phyloP scores from a whole-genome alignment of 1,140 invertebrate genomes.

The Physella acuta region DNA sequence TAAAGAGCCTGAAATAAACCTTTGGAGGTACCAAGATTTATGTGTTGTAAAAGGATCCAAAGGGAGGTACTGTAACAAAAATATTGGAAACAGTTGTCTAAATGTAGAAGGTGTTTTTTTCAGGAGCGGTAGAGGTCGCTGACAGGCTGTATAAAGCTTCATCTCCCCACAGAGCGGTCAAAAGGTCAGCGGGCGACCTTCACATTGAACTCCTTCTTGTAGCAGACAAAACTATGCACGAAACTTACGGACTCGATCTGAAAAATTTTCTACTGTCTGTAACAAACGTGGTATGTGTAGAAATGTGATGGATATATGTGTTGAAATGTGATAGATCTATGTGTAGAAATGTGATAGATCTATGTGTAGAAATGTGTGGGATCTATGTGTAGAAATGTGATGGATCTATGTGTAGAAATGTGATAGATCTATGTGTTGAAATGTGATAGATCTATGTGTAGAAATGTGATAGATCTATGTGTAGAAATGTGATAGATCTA shows the following conservation, averaged over 20 bases:
- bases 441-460: no score
- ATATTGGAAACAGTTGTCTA: not conserved
- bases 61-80: not conserved
- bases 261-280: slow-evolving; percentile 26
- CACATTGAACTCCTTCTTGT: slow-evolving; percentile 30
- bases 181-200: not conserved
- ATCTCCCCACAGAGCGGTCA: not conserved
- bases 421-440: no score
- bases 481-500: no score
- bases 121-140: not conserved
- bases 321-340: no score
- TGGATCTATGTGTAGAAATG: no score
- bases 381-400: no score
- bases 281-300: slow-evolving; percentile 31
- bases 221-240: slow-evolving; percentile 28
- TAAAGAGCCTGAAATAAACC: not conserved
- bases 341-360: no score
- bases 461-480: no score
- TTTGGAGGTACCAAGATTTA: not conserved
- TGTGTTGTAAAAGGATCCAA: not conserved
- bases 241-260: slow-evolving; percentile 21
- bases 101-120: not conserved
- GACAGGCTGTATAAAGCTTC: not conserved
- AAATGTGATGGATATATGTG: no score
- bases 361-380: no score